Evolutionary conservation across 2,888 invertebrate species (phyloP).

Genomic region (Pimpla rufipes): DNA sequence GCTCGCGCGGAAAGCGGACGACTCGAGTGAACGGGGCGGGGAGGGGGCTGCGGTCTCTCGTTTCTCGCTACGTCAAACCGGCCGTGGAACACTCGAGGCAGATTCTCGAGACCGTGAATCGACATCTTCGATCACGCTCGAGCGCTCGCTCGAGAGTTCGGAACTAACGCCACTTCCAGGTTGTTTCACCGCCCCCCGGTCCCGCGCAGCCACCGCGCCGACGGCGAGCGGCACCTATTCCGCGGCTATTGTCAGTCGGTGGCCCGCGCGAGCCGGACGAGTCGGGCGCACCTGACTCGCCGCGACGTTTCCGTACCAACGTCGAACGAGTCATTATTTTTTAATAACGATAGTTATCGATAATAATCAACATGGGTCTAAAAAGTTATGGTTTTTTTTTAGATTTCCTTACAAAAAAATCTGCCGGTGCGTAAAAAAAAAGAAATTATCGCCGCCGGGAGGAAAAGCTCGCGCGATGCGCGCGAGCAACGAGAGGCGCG

Average conservation of each 20-base stretch:
- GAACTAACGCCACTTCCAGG: constrained; percentile 67
- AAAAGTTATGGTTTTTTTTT: too few relatives aligned
- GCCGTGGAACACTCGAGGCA: constrained; percentile 58
- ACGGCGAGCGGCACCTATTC: constrained; percentile 29
- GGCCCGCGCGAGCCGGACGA: background rate
- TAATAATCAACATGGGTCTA: too few relatives aligned
- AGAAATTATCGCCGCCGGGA: background rate
- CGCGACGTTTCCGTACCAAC: background rate
- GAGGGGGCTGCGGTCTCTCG: constrained; percentile 44
- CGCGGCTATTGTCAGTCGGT: constrained; percentile 54
- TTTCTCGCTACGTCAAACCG: constrained; percentile 61
- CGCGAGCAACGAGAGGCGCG: background rate
- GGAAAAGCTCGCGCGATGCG: background rate
- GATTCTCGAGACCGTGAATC: constrained; percentile 61
- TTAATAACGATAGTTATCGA: too few relatives aligned
- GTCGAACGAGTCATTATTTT: background rate
- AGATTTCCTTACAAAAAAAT: background rate
- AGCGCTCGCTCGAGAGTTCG: constrained; percentile 66
- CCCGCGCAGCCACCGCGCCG: constrained; percentile 57
- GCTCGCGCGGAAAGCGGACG: constrained; percentile 45
- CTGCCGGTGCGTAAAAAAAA: background rate
- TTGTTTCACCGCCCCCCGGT: constrained; percentile 61
- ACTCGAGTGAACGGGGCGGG: constrained; percentile 26
- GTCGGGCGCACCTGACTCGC: background rate
- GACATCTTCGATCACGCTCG: constrained; percentile 71